Conservation (phyloP, 2,888 invertebrate species). For the Pollenia angustigena region DNA sequence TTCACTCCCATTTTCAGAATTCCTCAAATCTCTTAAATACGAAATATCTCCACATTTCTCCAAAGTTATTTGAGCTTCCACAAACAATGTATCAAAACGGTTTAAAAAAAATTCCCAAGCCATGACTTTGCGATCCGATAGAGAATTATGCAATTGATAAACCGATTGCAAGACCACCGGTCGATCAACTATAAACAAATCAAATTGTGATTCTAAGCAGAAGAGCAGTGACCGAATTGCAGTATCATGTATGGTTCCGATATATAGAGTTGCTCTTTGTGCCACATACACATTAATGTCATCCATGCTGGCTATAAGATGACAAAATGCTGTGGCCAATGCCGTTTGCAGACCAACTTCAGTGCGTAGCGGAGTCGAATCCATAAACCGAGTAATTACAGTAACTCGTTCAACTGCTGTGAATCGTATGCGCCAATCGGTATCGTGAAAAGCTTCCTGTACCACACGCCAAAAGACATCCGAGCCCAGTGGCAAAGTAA, state of each 20-base stretch:
- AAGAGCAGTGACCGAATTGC: constrained; percentile 94
- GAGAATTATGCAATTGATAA: constrained; percentile 96
- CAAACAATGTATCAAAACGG: constrained; percentile 96
- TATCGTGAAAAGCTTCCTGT: constrained; percentile 96
- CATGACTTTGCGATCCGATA: constrained; percentile 94
- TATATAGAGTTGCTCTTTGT: constrained; percentile 94
- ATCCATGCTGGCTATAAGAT: constrained; percentile 97
- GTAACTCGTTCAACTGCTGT: constrained; percentile 98
- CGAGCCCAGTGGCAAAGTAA: constrained; percentile 96
- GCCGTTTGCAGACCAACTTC: constrained; percentile 95
- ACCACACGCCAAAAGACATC: constrained; percentile 98
- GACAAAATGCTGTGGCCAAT: constrained; percentile 98
- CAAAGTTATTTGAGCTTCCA: constrained; percentile 97
- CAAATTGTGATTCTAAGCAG: constrained; percentile 99
- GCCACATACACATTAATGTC: constrained; percentile 98
- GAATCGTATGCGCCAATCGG: constrained; percentile 95
- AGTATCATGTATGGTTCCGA: constrained; percentile 96
- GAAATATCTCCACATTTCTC: constrained; percentile 94
- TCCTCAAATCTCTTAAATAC: constrained; percentile 91
- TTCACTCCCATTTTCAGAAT: constrained; percentile 94
- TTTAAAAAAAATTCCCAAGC: constrained; percentile 99
- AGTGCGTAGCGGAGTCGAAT: constrained; percentile 93
- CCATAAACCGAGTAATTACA: constrained; percentile 96
- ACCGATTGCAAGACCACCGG: constrained; percentile 98
- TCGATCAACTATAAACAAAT: constrained; percentile 97